Conservation (phyloP, 2,888 invertebrate genomes). For the Eupithecia abbreviata region DNA sequence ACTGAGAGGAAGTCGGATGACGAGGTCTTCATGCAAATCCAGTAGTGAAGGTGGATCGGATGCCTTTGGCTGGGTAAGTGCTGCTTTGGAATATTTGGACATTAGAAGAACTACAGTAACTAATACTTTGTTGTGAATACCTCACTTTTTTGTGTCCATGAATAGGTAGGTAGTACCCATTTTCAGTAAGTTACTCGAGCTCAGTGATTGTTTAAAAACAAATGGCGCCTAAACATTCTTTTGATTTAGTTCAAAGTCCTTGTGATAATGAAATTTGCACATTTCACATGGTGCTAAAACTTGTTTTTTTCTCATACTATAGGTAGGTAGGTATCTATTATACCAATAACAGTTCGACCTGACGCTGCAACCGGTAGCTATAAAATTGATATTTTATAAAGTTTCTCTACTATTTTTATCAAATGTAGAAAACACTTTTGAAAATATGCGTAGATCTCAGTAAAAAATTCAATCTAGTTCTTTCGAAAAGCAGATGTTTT, state of each 20-base stretch:
- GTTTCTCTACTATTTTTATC: neutral
- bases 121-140: neutral
- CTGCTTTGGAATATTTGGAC: too few relatives aligned
- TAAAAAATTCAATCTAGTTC: neutral
- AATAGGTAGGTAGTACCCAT: too few relatives aligned
- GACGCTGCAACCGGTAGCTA: neutral
- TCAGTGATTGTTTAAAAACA: constrained; percentile 9
- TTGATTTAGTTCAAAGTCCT: constrained; percentile 23
- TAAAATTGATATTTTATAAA: neutral
- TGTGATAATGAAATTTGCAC: constrained; percentile 32
- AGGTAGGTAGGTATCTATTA: neutral
- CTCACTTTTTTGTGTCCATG: neutral
- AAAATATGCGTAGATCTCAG: neutral
- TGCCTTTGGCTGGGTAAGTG: too few relatives aligned
- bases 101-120: too few relatives aligned
- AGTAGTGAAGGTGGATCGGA: too few relatives aligned
- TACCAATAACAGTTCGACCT: neutral
- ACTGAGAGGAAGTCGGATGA: too few relatives aligned
- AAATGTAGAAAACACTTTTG: neutral
- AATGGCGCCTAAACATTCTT: constrained; percentile 34
- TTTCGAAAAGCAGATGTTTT: neutral
- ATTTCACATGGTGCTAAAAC: constrained; percentile 38
- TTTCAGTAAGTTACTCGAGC: neutral
- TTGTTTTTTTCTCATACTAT: constrained; percentile 18
- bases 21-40: too few relatives aligned